Conservation (phyloP, 2,797 vertebrate genomes). For the Lemur catta region DNA sequence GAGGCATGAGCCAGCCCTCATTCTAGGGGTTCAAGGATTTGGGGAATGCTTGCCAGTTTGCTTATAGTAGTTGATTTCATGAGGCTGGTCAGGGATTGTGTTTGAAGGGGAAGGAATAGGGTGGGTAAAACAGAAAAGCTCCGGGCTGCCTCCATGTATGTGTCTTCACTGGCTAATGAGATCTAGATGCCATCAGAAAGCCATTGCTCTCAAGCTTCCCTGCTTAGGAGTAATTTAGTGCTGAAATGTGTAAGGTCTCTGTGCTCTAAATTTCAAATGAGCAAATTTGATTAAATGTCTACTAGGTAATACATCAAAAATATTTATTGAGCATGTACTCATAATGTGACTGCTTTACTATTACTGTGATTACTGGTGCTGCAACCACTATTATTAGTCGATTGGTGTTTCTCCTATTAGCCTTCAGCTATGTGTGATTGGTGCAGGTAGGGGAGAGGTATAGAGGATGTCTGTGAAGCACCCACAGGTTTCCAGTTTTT, state of each 20-base stretch:
- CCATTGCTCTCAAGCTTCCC: neutral
- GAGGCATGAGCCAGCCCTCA: neutral
- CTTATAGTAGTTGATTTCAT: neutral
- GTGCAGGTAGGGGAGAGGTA: neutral
- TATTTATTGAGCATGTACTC: neutral
- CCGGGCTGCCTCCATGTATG: neutral
- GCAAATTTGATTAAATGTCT: neutral
- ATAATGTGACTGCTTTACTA: neutral
- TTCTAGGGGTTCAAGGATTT: neutral
- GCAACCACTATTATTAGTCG: rapidly evolving
- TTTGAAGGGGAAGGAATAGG: neutral
- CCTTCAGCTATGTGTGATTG: neutral
- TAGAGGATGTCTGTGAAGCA: neutral
- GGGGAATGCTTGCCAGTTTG: neutral
- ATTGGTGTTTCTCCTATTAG: neutral
- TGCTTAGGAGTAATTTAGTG: neutral
- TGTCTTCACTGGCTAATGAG: neutral
- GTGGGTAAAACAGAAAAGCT: neutral
- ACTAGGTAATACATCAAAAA: neutral
- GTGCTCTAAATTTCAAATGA: neutral
- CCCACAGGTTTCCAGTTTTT: neutral
- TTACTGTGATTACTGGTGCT: neutral
- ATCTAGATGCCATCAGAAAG: neutral
- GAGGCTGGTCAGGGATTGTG: neutral
- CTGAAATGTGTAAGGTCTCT: neutral